Evolutionary conservation across 1,140 invertebrate genomes (phyloP).

Genomic region (Bombus waltoni): DNA sequence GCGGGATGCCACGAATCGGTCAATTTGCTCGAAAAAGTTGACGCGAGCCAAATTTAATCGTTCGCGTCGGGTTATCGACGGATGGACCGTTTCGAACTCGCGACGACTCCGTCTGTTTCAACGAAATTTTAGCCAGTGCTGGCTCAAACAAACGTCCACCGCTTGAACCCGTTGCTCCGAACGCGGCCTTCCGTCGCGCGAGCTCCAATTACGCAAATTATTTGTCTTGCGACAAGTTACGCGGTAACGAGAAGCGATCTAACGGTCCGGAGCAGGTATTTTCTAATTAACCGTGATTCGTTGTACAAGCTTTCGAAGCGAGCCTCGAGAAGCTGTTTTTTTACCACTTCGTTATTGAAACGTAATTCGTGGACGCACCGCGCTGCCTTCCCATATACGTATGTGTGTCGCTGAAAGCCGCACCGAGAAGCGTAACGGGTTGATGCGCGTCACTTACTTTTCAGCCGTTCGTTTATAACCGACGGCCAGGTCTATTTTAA

Average conservation of each 20-base stretch:
- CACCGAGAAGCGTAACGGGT: neutral
- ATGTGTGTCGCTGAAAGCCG: neutral
- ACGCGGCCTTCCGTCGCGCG: neutral
- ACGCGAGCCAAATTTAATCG: neutral
- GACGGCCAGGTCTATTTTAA: constrained; percentile 44
- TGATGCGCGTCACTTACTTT: neutral
- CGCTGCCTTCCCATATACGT: no score
- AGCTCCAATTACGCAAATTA: neutral
- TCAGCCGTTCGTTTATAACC: constrained; percentile 26
- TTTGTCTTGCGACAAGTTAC: neutral
- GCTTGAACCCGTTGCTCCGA: neutral
- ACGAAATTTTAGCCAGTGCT: neutral
- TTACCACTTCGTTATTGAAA: no score
- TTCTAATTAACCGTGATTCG: no score
- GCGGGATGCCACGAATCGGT: no score
- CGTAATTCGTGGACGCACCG: no score
- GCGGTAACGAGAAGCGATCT: no score
- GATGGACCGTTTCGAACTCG: neutral
- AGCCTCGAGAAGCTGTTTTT: no score
- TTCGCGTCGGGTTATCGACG: neutral
- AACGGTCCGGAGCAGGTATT: no score
- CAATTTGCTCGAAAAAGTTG: neutral
- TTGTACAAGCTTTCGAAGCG: no score
- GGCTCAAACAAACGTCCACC: no score
- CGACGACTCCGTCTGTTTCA: neutral